Evolutionary conservation across 1,140 invertebrate species (phyloP).

Genomic region (Cardiocondyla obscurior): DNA sequence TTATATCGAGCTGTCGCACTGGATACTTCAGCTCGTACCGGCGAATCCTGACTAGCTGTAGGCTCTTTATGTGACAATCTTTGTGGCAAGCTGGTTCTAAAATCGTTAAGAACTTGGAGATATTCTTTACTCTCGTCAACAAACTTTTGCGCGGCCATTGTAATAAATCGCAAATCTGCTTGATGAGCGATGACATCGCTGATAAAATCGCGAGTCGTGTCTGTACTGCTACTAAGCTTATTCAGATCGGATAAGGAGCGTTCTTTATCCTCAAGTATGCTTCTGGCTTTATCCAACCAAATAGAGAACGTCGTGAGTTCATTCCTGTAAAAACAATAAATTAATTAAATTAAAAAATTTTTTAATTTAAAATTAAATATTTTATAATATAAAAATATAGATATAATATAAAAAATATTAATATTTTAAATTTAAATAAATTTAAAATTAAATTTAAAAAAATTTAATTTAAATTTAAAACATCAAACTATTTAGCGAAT

Average conservation of each 20-base stretch:
- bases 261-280: constrained; percentile 93
- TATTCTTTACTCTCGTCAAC: constrained; percentile 97
- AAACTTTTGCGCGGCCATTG: constrained; percentile 97
- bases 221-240: constrained; percentile 88
- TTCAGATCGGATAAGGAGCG: constrained; percentile 92
- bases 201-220: constrained; percentile 93
- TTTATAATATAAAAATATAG: too few relatives aligned
- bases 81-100: constrained; percentile 91
- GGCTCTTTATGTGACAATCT: constrained; percentile 91
- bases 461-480: too few relatives aligned
- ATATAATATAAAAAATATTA: too few relatives aligned
- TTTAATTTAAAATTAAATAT: too few relatives aligned
- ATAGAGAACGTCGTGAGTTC: constrained; percentile 92
- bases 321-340: constrained; percentile 81
- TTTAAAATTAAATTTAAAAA: not conserved
- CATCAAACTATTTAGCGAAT: not conserved
- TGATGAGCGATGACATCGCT: constrained; percentile 97
- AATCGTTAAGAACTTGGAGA: constrained; percentile 92
- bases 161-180: constrained; percentile 96
- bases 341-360: not conserved
- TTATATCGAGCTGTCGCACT: constrained; percentile 89
- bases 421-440: too few relatives aligned
- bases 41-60: constrained; percentile 87
- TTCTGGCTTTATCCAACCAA: constrained; percentile 93
- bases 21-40: constrained; percentile 89